Base-by-base conservation (phyloP, 2,888 invertebrate genomes). In the Coleophora flavipennella region DNA sequence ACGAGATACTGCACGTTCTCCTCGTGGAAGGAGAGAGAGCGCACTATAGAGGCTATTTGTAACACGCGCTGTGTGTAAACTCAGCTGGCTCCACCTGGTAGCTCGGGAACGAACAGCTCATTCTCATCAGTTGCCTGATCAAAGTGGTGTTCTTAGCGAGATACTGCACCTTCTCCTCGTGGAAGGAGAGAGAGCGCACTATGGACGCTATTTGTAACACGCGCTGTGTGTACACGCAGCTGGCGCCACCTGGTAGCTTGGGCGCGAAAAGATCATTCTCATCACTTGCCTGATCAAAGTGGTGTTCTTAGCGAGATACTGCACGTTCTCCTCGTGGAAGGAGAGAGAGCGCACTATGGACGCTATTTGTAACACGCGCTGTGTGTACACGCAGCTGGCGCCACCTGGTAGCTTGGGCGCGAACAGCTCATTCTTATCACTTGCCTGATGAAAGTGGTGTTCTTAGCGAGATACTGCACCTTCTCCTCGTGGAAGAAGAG, bases 21-120 rank as follows among this genome's bases (percentile, higher is more conserved):
- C 13, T 95, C 93, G 50, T 96, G 96, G 73, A 99, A 99, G 41
- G 97, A 97, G 40, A 99, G 84, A 67, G 98, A 98, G 40, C 98
- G 89, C 34, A 99, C 86, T 34, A 99, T 95, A 25, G 94, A 92
- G 0, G 96, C 93, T 39, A 93, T 88, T 77, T 97, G 96, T 32
- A 94, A 79, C 2, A 97, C 92, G 7, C 97, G 86, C 64, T 96
- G 96, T 0, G 97, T 96, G n/a, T n/a, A n/a, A n/a, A n/a, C n/a
- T n/a, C n/a, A n/a, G n/a, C n/a, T n/a, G n/a, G n/a, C n/a, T n/a
- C n/a, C n/a, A n/a, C n/a, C n/a, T n/a, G n/a, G n/a, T n/a, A n/a
- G n/a, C n/a, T n/a, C n/a, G n/a, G n/a, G n/a, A n/a, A n/a, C n/a
- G n/a, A n/a, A n/a, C n/a, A n/a, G n/a, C n/a, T n/a, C n/a, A n/a